Base-by-base conservation (phyloP, 2,888 invertebrate genomes). In the Chloromyia formosa region DNA sequence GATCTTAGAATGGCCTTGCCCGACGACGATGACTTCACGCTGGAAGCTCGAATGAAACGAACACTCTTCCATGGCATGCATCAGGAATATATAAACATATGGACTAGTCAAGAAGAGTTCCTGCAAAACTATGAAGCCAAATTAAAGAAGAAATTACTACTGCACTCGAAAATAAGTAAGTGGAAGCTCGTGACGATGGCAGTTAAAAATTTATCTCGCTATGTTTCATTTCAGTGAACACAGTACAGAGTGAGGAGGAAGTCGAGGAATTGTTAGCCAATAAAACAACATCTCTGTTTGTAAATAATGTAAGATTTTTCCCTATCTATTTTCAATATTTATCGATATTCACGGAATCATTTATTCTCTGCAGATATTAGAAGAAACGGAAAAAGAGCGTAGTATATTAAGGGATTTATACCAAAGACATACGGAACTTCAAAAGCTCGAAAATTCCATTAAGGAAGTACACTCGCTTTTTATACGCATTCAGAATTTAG, bases 391-490 rank as follows among this genome's bases (percentile, higher is more conserved):
- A 77, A 83, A 83, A 75, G 85, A 85, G 72, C 80, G 86, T 14
- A 80, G 81, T 76, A 82, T 82, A 0, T 75, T 86, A 42, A 80
- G 85, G 40, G 84, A 85, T 79, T 80, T 86, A 14, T 83, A 85
- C 81, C 83, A 84, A 74, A 81, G 85, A 10, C 84, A 84, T 64
- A 83, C 83, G 35, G 84, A 85, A 79, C 78, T 86, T 18, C 82
- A 82, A 64, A 85, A 84, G 66, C 77, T 86, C 54, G 86, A 86
- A 74, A 84, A 83, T 75, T 85, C 86, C 12, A 82, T 86, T 71
- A 83, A 83, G 75, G 85, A 86, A 79, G 85, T 86, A 0, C 84
- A 85, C 75, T 84, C 84, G 1, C 78, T 86, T 35, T 86, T 86
- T 77, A 78, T 86, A 78, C 81, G 84, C 69, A 85, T 86, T 74